phyloP scores from a whole-genome alignment of 30 jellyfish, hydroid and myxozoan species.

The Rhopilema esculentum region DNA sequence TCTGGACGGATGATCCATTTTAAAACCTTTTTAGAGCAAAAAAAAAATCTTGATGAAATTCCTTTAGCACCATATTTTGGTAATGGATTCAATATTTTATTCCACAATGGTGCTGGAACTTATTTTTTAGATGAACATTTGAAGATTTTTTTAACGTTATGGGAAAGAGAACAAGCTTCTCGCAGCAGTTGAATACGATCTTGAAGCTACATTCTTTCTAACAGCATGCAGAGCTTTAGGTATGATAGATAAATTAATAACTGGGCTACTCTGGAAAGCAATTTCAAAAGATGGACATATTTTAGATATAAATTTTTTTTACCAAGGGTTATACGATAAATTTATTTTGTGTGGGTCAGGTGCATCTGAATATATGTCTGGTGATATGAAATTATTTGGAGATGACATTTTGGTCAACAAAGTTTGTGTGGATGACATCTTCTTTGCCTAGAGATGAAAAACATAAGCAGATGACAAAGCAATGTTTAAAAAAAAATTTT shows the following conservation, averaged over 20 bases:
- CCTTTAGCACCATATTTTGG: conserved; percentile 50
- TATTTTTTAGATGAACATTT: too few relatives aligned
- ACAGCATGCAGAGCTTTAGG: too few relatives aligned
- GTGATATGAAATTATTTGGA: conserved; percentile 6
- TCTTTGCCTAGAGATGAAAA: conserved; percentile 4
- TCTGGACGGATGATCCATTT: conserved; percentile 56
- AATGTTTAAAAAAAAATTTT: conserved; percentile 26
- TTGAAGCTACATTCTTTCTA: too few relatives aligned
- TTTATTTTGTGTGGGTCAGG: too few relatives aligned
- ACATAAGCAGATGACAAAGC: conserved; percentile 29
- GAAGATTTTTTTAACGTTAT: too few relatives aligned
- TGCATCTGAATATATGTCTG: conserved; percentile 18
- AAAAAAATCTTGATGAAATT: conserved; percentile 4
- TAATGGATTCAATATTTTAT: conserved; percentile 42
- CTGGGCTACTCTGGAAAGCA: too few relatives aligned
- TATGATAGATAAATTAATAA: too few relatives aligned
- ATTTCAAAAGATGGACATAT: too few relatives aligned
- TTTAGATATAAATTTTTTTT: too few relatives aligned
- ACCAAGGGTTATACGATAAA: too few relatives aligned
- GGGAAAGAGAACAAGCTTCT: too few relatives aligned
- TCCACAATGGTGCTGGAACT: too few relatives aligned
- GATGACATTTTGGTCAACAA: conserved; percentile 11
- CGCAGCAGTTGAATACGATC: conserved; percentile 5
- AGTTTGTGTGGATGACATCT: conserved; percentile 1
- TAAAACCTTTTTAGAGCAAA: conserved; percentile 19